Evolutionary conservation across 2,797 vertebrate genomes (phyloP).

Genomic region (Malurus splendens): DNA sequence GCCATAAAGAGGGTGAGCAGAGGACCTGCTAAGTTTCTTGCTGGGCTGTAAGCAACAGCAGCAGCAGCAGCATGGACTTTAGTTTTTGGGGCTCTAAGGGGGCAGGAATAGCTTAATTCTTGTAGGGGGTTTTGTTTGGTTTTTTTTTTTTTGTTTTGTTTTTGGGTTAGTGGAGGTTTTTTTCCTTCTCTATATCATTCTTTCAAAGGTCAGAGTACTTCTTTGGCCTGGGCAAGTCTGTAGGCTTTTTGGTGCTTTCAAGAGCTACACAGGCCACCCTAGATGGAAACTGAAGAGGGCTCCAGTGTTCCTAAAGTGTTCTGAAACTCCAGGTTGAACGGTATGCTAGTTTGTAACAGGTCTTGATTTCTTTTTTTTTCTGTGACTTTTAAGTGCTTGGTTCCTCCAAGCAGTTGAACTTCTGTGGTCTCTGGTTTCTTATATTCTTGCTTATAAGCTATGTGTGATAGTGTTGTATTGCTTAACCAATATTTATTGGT

Average conservation of each 20-base stretch:
- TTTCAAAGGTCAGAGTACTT: not conserved
- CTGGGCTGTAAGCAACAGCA: not conserved
- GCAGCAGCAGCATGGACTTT: not conserved
- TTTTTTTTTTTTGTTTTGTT: not conserved
- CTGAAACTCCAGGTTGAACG: not conserved
- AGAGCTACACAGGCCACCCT: not conserved
- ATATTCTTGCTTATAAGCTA: fast-evolving
- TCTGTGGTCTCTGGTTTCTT: not conserved
- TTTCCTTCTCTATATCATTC: fast-evolving
- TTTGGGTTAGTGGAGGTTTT: fast-evolving
- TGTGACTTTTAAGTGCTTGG: not conserved
- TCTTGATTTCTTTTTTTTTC: not conserved
- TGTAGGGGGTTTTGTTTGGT: not conserved
- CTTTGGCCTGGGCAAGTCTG: not conserved
- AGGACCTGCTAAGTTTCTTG: not conserved
- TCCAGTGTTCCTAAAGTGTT: not conserved
- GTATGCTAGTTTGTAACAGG: not conserved
- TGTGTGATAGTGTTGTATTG: fast-evolving
- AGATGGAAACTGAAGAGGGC: constrained; percentile 2
- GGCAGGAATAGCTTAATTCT: not conserved
- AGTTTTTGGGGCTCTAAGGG: not conserved
- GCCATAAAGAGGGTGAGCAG: constrained; percentile 24
- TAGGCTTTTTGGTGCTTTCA: not conserved
- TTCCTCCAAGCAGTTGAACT: fast-evolving
- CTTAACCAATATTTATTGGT: not conserved